Evolutionary conservation across 2,797 vertebrate genomes (phyloP).

Genomic region (Danio kyathit): DNA sequence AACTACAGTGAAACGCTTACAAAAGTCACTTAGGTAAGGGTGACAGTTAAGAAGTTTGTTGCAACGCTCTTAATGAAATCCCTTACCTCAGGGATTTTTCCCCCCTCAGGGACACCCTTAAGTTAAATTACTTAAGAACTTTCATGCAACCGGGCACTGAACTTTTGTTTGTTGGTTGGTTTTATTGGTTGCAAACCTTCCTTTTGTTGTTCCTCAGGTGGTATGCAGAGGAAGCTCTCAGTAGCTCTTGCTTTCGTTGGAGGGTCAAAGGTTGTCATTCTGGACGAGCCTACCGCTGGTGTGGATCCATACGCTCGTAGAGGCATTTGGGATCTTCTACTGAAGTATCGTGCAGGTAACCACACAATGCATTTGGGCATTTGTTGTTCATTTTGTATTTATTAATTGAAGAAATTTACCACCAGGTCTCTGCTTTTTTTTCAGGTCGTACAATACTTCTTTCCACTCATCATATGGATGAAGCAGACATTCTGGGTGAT

Average conservation of each 20-base stretch:
- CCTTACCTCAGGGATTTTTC: too few species aligned
- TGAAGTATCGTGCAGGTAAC: slow-evolving; percentile 94
- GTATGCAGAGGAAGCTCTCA: slow-evolving; percentile 97
- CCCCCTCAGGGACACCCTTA: too few species aligned
- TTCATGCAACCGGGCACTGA: background rate
- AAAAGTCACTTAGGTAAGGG: too few species aligned
- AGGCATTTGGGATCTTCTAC: slow-evolving; percentile 97
- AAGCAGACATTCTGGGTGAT: slow-evolving; percentile 96
- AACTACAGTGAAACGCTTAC: too few species aligned
- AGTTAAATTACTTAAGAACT: too few species aligned
- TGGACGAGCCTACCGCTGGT: slow-evolving; percentile 97
- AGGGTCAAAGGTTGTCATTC: slow-evolving; percentile 96
- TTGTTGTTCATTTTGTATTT: background rate
- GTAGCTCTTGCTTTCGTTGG: slow-evolving; percentile 97
- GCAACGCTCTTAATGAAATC: too few species aligned
- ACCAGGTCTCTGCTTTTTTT: background rate
- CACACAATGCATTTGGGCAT: background rate
- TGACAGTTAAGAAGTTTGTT: too few species aligned
- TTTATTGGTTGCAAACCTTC: background rate
- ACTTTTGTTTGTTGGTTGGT: background rate
- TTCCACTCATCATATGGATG: slow-evolving; percentile 99
- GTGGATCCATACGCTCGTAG: slow-evolving; percentile 97
- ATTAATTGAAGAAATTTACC: background rate
- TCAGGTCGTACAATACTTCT: slow-evolving; percentile 96
- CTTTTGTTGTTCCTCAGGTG: slow-evolving; percentile 76